Evolutionary conservation across 1,140 invertebrate species (phyloP).

Genomic region (Homarus americanus): DNA sequence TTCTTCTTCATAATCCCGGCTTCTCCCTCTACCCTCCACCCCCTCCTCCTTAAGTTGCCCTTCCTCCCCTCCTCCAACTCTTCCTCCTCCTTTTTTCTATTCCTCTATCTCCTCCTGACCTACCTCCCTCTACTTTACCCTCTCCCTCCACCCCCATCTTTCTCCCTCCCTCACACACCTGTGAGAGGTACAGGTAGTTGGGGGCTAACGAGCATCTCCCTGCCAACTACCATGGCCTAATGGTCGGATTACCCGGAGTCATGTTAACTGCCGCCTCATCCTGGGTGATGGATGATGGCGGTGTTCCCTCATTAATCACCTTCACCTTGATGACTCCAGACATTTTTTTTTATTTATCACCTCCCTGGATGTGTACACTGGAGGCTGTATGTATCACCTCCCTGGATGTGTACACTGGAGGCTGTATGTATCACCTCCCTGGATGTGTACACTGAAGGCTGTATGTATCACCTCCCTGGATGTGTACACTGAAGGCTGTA

Average conservation of each 20-base stretch:
- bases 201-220: not conserved
- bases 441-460: too few relatives aligned
- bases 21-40: not conserved
- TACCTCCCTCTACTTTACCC: not conserved
- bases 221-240: not conserved
- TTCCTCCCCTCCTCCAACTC: not conserved
- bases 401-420: too few relatives aligned
- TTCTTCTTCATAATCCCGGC: not conserved
- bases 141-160: not conserved
- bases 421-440: too few relatives aligned
- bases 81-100: not conserved
- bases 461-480: too few relatives aligned
- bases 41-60: not conserved
- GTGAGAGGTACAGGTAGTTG: not conserved
- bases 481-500: too few relatives aligned
- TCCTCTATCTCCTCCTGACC: not conserved
- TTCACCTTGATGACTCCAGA: not conserved
- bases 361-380: too few relatives aligned
- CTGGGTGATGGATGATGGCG: not conserved
- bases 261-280: not conserved
- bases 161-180: not conserved
- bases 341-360: too few relatives aligned
- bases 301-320: not conserved
- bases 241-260: not conserved
- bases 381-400: too few relatives aligned